phyloP scores from a whole-genome alignment of 2,797 vertebrate species.

The Apogon talboti region DNA sequence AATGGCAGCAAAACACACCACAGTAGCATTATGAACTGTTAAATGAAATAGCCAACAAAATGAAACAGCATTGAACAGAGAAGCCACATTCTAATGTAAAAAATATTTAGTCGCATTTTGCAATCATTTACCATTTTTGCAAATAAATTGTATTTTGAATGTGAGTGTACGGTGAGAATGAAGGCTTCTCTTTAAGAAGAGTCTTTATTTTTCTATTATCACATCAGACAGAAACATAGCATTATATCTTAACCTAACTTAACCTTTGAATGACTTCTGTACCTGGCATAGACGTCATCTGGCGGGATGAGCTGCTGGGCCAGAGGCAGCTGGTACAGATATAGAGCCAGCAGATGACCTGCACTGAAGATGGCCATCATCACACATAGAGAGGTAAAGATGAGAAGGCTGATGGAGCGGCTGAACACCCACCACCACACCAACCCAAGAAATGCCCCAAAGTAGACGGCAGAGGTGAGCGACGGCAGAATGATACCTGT shows the following conservation, averaged over 20 bases:
- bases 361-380: constrained; percentile 86
- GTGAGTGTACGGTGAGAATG: too few relatives aligned
- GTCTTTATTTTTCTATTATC: too few relatives aligned
- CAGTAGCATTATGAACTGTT: too few relatives aligned
- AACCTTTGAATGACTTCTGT: background rate
- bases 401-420: constrained; percentile 73
- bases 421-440: constrained; percentile 88
- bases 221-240: too few relatives aligned
- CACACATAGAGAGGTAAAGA: constrained; percentile 86
- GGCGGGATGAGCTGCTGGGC: constrained; percentile 82
- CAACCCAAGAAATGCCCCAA: constrained; percentile 82
- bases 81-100: too few relatives aligned
- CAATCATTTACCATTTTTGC: too few relatives aligned
- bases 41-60: too few relatives aligned
- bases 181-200: too few relatives aligned
- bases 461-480: constrained; percentile 86
- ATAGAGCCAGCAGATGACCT: constrained; percentile 84
- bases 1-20: too few relatives aligned
- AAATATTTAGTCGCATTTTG: too few relatives aligned
- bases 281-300: constrained; percentile 85
- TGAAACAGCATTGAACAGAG: too few relatives aligned
- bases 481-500: constrained; percentile 86
- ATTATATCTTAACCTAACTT: background rate
- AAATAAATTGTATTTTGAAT: too few relatives aligned
- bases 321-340: constrained; percentile 87